These are phyloP conservation scores for Drosophila phalerata DNA, from an alignment of 2,888 invertebrate genomes.

Conservation along the genomic window DNA sequence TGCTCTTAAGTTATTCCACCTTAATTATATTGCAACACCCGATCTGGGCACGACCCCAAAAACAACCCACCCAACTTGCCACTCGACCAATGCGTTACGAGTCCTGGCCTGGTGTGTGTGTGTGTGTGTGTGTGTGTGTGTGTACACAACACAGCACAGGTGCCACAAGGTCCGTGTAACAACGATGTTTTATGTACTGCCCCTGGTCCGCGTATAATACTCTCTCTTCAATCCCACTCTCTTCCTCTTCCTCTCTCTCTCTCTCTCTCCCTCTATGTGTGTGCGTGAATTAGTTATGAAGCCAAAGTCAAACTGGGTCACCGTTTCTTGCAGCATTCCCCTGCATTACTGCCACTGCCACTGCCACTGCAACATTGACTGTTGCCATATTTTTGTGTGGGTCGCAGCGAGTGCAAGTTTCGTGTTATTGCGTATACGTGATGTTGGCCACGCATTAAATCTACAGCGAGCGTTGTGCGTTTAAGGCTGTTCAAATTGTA, in stretches of 20 bases:
- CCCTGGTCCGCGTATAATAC: slow-evolving; percentile 29
- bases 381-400: slow-evolving; percentile 64
- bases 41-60: slow-evolving; percentile 30
- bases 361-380: slow-evolving; percentile 34
- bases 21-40: slow-evolving; percentile 80
- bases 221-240: neutral
- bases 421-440: slow-evolving; percentile 77
- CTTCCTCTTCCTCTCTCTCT: neutral
- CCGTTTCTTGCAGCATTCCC: slow-evolving; percentile 56
- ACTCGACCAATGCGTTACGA: slow-evolving; percentile 43
- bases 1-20: slow-evolving; percentile 72
- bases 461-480: slow-evolving; percentile 43
- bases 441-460: slow-evolving; percentile 39
- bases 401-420: slow-evolving; percentile 55
- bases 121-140: neutral
- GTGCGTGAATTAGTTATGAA: slow-evolving; percentile 82
- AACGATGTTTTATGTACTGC: slow-evolving; percentile 74
- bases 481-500: slow-evolving; percentile 69
- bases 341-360: slow-evolving; percentile 17
- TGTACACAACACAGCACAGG: slow-evolving; percentile 59
- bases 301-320: slow-evolving; percentile 82
- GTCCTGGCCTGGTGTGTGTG: slow-evolving; percentile 5
- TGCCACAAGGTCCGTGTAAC: slow-evolving; percentile 73
- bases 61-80: slow-evolving; percentile 21
- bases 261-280: slow-evolving; percentile 12